Conservation (phyloP, 2,797 vertebrate species). For the Peromyscus melanophrys region DNA sequence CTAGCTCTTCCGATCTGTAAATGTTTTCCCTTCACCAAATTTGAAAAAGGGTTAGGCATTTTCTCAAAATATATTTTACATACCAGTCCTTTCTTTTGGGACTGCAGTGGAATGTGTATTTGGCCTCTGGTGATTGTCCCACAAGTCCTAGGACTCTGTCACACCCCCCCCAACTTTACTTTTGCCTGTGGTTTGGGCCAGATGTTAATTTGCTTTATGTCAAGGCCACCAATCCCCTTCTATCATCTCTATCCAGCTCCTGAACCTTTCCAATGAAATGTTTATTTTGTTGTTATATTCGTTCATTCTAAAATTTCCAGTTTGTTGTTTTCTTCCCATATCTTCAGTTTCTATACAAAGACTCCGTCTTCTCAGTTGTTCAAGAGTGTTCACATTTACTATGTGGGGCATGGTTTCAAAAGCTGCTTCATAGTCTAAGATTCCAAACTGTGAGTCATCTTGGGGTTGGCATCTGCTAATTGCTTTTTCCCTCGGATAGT, state of each 20-base stretch:
- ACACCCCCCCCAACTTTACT: neutral
- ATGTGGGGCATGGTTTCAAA: neutral
- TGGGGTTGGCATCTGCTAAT: constrained; percentile 43
- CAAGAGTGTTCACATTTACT: constrained; percentile 4
- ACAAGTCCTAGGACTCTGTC: neutral
- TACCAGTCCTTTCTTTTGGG: neutral
- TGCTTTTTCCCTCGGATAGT: constrained; percentile 49
- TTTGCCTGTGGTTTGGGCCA: neutral
- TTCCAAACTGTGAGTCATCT: constrained; percentile 64
- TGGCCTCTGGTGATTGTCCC: neutral
- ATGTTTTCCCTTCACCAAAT: constrained; percentile 32
- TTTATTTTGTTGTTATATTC: constrained; percentile 1
- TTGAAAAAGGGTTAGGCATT: neutral
- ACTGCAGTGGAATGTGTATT: neutral
- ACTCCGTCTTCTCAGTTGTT: constrained; percentile 15
- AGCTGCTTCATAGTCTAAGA: constrained; percentile 28
- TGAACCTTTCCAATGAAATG: neutral
- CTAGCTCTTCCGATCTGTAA: neutral
- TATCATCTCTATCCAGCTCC: neutral
- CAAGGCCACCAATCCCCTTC: neutral
- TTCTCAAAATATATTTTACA: constrained; percentile 7
- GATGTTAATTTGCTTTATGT: neutral
- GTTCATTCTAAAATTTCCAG: neutral
- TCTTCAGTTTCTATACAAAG: constrained; percentile 3
- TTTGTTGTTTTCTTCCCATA: neutral